Evolutionary conservation across 1,140 invertebrate species (phyloP), one percentile per base, ranked within the genome.

Genomic region (Archivesica marissinica): DNA sequence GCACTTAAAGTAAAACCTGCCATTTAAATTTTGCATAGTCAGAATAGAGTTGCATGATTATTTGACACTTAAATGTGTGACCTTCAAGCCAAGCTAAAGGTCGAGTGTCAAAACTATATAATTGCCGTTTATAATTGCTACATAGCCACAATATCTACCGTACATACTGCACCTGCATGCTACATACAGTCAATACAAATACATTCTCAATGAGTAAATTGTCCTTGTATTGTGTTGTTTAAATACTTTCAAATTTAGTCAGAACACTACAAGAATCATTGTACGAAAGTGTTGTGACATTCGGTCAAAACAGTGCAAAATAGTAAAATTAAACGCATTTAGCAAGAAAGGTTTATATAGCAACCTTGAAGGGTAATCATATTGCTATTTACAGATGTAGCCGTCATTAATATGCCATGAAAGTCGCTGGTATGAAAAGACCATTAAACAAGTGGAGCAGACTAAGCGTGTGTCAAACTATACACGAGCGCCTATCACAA

Each of bases 401-500:
- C 1, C 38, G 59, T 64, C 59, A 64, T 35, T 64, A 17, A 64
- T 33, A 13, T 17, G 28, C 1, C 23, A 25, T 59, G 33, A 59
- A 59, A 59, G 11, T 59, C 23, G 25, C 15, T 33, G 20, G 59
- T 33, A 20, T 64, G 59, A 64, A 64, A 64, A 28, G 15, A 9
- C 59, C 59, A 64, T 33, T 25, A 52, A 20, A 33, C 30, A 35
- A 64, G 30, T 17, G 13, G 28, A 64, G 59, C 15, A 64, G 1
- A 15, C 38, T 13, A 64, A 64, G 30, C 30, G 59, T 20, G 59
- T 64, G 59, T 64, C 59, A 64, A 64, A 64, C 38, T 64, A 64
- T 64, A 64, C 23, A 33, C 13, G 2, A 25, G 30, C 30, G 30
- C 38, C 33, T 64, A 64, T 64, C 59, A 35, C 28, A 64, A 35